Percentiles rank a stretch among this genome's conserved stretches.
Conservation (phyloP, 2,888 invertebrate species). For the Metallyticus violacea region DNA sequence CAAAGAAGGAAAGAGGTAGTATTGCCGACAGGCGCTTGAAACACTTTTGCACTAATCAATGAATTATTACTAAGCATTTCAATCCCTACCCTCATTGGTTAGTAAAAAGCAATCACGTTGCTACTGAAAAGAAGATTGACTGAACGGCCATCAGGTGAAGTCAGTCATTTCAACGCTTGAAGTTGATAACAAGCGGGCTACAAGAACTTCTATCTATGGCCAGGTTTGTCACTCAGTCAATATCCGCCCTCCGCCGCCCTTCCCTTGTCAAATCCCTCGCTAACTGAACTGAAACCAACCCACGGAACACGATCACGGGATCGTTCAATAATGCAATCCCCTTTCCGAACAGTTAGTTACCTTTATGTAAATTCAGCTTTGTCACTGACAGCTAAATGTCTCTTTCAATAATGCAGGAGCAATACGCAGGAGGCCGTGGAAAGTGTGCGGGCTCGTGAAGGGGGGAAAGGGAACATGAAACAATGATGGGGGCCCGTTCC, state of each 20-base stretch:
- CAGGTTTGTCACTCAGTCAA: background rate
- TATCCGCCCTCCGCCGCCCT: background rate
- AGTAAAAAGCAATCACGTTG: background rate
- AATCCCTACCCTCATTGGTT: background rate
- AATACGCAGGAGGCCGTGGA: slow-evolving; percentile 6
- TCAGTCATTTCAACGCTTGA: background rate
- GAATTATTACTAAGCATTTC: background rate
- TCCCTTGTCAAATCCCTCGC: slow-evolving; percentile 15
- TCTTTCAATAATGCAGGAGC: slow-evolving; percentile 27
- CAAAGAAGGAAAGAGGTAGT: no score
- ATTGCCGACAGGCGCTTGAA: background rate
- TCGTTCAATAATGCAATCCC: slow-evolving; percentile 29
- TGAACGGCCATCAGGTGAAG: background rate
- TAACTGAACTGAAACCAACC: slow-evolving; percentile 9
- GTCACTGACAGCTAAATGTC: slow-evolving; percentile 32
- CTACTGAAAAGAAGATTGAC: background rate
- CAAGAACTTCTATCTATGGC: background rate
- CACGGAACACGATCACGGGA: slow-evolving; percentile 11
- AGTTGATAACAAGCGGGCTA: background rate
- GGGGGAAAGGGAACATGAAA: background rate
- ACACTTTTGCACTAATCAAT: background rate
- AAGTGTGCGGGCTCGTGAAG: background rate
- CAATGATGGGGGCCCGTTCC: background rate
- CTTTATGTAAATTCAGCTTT: slow-evolving; percentile 33
- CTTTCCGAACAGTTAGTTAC: slow-evolving; percentile 30